Evolutionary conservation across 2,797 vertebrate species (phyloP).

Genomic region (Lerista edwardsae): DNA sequence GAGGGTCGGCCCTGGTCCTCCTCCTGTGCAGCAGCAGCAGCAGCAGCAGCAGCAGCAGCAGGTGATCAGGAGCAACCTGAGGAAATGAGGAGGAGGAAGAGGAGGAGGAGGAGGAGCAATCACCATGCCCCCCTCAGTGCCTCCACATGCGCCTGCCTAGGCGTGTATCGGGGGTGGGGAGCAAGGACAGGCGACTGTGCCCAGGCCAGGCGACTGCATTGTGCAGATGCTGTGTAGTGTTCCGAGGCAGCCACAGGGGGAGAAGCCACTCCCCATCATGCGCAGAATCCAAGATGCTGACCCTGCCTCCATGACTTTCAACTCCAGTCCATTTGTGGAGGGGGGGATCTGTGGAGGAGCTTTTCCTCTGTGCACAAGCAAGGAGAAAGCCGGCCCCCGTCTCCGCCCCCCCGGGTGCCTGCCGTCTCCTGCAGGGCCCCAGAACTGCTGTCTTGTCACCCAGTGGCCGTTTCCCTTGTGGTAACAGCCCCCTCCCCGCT

Average conservation of each 20-base stretch:
- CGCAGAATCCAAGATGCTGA: no score
- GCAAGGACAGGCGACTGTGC: fast-evolving
- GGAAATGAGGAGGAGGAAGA: background rate
- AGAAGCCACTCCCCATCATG: background rate
- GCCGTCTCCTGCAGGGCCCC: background rate
- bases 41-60: background rate
- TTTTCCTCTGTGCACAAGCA: background rate
- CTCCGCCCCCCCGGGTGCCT: no score
- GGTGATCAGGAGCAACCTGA: background rate
- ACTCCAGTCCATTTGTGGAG: background rate
- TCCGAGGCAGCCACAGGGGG: background rate
- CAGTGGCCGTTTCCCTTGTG: background rate
- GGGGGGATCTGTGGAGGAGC: no score
- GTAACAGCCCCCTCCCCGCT: background rate
- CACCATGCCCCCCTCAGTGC: background rate
- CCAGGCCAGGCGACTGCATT: background rate
- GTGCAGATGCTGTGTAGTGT: background rate
- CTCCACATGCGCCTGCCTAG: fast-evolving
- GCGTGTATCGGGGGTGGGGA: fast-evolving
- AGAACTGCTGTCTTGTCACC: background rate
- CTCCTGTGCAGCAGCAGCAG: background rate
- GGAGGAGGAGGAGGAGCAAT: background rate
- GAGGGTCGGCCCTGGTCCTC: background rate
- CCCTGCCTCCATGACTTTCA: no score
- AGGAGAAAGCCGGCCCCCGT: background rate